phyloP scores from a whole-genome alignment of 2,888 invertebrate species.

The Conomelus anceps region DNA sequence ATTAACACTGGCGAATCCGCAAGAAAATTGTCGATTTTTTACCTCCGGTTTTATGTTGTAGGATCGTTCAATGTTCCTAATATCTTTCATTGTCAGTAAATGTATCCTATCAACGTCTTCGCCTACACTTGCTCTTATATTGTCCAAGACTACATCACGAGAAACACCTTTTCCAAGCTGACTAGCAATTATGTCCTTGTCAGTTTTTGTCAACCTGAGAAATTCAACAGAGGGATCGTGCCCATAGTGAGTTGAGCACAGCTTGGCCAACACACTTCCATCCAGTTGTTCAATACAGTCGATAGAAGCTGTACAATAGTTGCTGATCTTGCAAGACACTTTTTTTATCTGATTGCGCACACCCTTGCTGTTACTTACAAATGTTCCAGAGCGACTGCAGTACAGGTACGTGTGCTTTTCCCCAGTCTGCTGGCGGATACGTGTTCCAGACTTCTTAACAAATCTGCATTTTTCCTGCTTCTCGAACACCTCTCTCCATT shows the following conservation, averaged over 20 bases:
- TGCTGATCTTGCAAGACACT: slow-evolving; percentile 15
- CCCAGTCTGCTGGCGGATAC: slow-evolving; percentile 25
- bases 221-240: slow-evolving; percentile 16
- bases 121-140: slow-evolving; percentile 27
- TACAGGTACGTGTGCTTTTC: slow-evolving; percentile 25
- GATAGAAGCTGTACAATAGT: slow-evolving; percentile 23
- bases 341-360: slow-evolving; percentile 2
- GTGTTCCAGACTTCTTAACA: slow-evolving; percentile 31
- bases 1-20: slow-evolving; percentile 21
- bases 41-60: slow-evolving; percentile 21
- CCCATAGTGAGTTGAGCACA: slow-evolving; percentile 22
- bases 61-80: slow-evolving; percentile 23
- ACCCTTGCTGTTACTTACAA: neutral
- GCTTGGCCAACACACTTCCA: slow-evolving; percentile 17
- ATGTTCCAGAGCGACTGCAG: slow-evolving; percentile 22
- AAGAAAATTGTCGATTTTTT: slow-evolving; percentile 14
- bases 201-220: slow-evolving; percentile 15
- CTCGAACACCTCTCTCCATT: slow-evolving; percentile 32
- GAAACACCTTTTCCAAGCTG: slow-evolving; percentile 27
- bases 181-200: slow-evolving; percentile 16
- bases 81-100: slow-evolving; percentile 22
- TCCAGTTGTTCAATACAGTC: slow-evolving; percentile 16
- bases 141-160: slow-evolving; percentile 30
- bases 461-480: slow-evolving; percentile 30
- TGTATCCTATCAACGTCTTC: slow-evolving; percentile 28